phyloP scores from a whole-genome alignment of 2,888 invertebrate genomes.

The Drosophila anomalata region DNA sequence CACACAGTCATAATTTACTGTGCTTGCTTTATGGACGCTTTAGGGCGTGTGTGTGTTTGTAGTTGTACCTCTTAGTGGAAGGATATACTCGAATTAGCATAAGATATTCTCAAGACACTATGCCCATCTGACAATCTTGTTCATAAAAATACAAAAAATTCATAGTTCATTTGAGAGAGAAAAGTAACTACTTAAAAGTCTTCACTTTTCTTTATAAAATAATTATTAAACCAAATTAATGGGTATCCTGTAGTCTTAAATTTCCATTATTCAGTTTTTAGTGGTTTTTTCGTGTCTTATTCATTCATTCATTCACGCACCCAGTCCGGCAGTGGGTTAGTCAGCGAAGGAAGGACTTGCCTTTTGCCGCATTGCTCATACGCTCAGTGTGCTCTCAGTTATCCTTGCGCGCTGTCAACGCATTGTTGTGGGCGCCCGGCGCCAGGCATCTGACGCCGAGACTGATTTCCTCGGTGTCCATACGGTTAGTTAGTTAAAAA shows the following conservation, averaged over 20 bases:
- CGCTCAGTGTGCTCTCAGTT: constrained; percentile 72
- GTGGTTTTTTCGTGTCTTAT: constrained; percentile 48
- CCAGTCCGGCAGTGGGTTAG: constrained; percentile 49
- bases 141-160: too few relatives aligned
- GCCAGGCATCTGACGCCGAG: constrained; percentile 40
- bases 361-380: constrained; percentile 70
- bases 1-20: constrained; percentile 52
- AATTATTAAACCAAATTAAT: background rate
- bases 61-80: background rate
- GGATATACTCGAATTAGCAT: constrained; percentile 2
- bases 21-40: constrained; percentile 49
- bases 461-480: constrained; percentile 17
- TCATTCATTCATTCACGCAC: constrained; percentile 69
- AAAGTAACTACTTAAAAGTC: too few relatives aligned
- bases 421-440: constrained; percentile 69
- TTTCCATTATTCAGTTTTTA: background rate
- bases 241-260: constrained; percentile 9
- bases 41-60: constrained; percentile 34
- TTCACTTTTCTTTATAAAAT: too few relatives aligned
- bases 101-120: too few relatives aligned
- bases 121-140: too few relatives aligned
- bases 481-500: constrained; percentile 60
- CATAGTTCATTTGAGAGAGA: too few relatives aligned
- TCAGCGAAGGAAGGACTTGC: constrained; percentile 38
- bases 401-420: constrained; percentile 76